These are phyloP conservation scores for Hippasteria phrygiana DNA, from an alignment of 53 echinoderm and acorn worm species.

Conservation along the genomic window DNA sequence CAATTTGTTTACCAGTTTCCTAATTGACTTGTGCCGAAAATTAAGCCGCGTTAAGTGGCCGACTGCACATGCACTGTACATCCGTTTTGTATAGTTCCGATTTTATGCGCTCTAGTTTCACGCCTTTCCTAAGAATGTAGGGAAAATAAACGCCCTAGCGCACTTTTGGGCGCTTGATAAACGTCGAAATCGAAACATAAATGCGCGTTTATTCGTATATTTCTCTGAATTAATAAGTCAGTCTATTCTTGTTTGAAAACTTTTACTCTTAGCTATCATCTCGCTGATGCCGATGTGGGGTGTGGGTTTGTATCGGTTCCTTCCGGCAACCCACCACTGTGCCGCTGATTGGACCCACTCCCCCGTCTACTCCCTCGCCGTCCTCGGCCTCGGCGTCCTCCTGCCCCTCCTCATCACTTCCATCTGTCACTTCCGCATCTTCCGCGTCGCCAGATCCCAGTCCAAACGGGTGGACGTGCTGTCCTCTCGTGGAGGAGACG, in stretches of 20 bases:
- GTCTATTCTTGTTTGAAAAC: background rate
- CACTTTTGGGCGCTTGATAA: too few species aligned
- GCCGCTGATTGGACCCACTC: conserved; percentile 31
- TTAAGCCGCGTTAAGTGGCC: too few species aligned
- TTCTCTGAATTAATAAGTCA: too few species aligned
- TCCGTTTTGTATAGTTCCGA: too few species aligned
- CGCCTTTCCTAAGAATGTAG: too few species aligned
- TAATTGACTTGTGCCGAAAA: too few species aligned
- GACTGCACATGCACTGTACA: too few species aligned
- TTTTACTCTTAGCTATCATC: conserved; percentile 26
- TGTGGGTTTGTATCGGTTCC: conserved; percentile 57
- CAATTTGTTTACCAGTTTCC: too few species aligned
- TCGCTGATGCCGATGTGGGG: conserved; percentile 28
- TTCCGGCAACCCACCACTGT: conserved; percentile 45
- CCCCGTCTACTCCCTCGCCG: conserved; percentile 6
- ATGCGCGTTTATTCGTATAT: too few species aligned
- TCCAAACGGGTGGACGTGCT: conserved; percentile 6
- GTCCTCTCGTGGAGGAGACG: conserved; percentile 2
- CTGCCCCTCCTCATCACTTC: conserved; percentile 9
- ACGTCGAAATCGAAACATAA: too few species aligned
- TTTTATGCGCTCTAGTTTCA: too few species aligned
- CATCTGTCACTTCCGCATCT: conserved; percentile 19
- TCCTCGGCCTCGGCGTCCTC: conserved; percentile 14
- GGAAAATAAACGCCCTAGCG: too few species aligned
- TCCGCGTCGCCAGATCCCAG: conserved; percentile 40